These are phyloP conservation scores for Tribolium castaneum DNA, from an alignment of 1,140 invertebrate species.

Conservation along the genomic window DNA sequence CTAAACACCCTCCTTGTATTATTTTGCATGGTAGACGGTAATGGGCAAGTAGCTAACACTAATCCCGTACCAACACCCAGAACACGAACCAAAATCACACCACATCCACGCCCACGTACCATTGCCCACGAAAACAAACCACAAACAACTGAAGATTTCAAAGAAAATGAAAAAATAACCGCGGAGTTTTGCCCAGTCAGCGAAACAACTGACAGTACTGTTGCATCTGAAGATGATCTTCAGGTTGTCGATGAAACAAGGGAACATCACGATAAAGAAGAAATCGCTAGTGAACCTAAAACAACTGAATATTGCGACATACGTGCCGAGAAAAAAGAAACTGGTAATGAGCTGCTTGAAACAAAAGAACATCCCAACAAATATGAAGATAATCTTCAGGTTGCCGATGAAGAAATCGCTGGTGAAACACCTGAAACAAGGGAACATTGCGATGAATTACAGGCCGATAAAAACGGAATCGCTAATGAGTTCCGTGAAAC, in stretches of 20 bases:
- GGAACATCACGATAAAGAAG: no score
- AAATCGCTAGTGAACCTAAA: neutral
- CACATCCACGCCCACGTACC: conserved; percentile 50
- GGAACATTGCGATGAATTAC: no score
- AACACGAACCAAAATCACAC: conserved; percentile 43
- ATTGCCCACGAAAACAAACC: conserved; percentile 27
- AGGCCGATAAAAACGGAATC: no score
- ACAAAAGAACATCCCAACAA: no score
- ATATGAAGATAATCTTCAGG: no score
- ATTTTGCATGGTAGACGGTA: conserved; percentile 61
- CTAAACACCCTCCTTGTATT: conserved; percentile 48
- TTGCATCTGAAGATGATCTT: neutral
- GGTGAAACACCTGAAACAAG: no score
- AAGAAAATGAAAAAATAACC: neutral
- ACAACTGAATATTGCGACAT: no score
- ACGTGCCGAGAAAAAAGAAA: neutral
- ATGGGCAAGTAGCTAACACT: conserved; percentile 46
- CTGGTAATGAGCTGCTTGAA: no score
- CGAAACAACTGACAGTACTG: neutral
- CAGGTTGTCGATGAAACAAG: neutral
- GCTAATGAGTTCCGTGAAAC: no score
- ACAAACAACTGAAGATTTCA: conserved; percentile 12
- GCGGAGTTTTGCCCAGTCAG: neutral
- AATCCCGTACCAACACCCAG: conserved; percentile 53
- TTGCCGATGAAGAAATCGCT: no score